Evolutionary conservation across 2,888 invertebrate genomes (phyloP).

Genomic region (Trichogramma dendrolimi): DNA sequence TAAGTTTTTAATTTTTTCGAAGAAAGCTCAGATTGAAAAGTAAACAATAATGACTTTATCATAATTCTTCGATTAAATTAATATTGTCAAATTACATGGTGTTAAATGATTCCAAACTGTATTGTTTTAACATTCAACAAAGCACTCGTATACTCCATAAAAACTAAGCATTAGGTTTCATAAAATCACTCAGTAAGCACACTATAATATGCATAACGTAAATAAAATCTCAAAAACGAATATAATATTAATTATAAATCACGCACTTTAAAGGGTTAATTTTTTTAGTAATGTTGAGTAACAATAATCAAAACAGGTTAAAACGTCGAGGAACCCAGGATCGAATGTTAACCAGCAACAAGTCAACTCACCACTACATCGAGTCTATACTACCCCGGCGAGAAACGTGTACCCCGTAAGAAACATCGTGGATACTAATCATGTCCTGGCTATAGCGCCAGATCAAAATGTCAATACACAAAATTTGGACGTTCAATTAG

Average conservation of each 20-base stretch:
- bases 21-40: not conserved
- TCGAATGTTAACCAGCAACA: constrained; percentile 29
- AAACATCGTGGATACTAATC: constrained; percentile 24
- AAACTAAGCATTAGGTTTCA: no score
- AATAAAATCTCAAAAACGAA: no score
- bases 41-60: not conserved
- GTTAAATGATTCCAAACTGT: no score
- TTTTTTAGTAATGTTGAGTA: constrained; percentile 22
- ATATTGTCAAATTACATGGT: no score
- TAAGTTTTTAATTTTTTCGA: not conserved
- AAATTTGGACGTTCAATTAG: constrained; percentile 44
- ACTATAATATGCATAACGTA: no score
- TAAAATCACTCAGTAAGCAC: no score
- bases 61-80: not conserved
- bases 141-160: no score
- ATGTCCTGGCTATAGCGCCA: constrained; percentile 28
- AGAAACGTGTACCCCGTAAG: constrained; percentile 24
- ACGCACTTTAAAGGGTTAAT: constrained; percentile 13
- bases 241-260: not conserved
- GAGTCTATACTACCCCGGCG: constrained; percentile 28
- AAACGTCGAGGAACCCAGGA: constrained; percentile 38
- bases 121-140: no score
- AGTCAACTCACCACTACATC: constrained; percentile 26
- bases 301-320: constrained; percentile 39
- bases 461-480: constrained; percentile 47